Conservation (phyloP, 2,113 vertebrate species). For the Corythaixoides concolor region DNA sequence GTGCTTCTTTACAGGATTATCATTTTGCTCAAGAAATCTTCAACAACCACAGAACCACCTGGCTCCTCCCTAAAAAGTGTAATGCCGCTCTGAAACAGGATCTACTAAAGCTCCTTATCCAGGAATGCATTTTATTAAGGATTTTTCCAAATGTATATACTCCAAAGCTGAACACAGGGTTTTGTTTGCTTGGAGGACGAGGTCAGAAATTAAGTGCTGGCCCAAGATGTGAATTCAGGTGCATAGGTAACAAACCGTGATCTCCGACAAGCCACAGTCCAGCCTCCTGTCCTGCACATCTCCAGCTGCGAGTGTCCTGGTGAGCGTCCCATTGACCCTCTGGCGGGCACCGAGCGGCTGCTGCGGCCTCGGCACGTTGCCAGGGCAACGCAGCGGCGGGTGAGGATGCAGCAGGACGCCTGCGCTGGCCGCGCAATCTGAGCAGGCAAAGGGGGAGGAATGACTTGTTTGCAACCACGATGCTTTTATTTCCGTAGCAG, state of each 20-base stretch:
- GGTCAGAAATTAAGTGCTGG: background rate
- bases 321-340: background rate
- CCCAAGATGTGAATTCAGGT: background rate
- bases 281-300: background rate
- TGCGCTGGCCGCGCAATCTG: fast-evolving
- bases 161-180: background rate
- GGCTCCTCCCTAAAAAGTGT: background rate
- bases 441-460: background rate
- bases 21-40: background rate
- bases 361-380: background rate
- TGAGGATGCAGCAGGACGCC: background rate
- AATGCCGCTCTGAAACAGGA: background rate
- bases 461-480: background rate
- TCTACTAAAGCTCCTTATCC: background rate
- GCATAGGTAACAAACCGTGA: background rate
- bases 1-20: background rate
- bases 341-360: fast-evolving
- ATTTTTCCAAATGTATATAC: background rate
- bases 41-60: background rate
- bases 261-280: background rate
- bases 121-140: background rate
- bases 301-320: background rate
- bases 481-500: background rate
- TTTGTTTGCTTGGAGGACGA: background rate
- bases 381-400: background rate